Evolutionary conservation across 2,888 invertebrate genomes (phyloP).

Genomic region (Orthosia incerta): DNA sequence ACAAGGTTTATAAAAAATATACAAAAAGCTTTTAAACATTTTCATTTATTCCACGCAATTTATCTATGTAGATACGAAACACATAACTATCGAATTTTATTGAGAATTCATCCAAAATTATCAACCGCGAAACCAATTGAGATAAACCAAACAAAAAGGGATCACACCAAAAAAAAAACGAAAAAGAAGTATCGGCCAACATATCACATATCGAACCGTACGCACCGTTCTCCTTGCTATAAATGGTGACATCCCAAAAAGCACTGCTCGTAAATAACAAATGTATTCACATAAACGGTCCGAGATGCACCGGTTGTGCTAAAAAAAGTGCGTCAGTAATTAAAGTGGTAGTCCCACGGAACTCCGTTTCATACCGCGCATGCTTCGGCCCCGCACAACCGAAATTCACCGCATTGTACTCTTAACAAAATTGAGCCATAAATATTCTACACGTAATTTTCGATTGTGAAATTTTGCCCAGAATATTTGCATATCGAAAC

Average conservation of each 20-base stretch:
- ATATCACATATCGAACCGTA: constrained; percentile 73
- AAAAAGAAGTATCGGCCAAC: constrained; percentile 46
- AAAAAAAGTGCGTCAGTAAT: constrained; percentile 84
- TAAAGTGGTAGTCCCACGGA: constrained; percentile 81
- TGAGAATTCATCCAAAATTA: background rate
- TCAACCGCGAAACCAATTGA: constrained; percentile 11
- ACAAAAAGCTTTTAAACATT: background rate
- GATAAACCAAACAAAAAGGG: constrained; percentile 47
- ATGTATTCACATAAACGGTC: constrained; percentile 78
- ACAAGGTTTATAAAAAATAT: constrained; percentile 1
- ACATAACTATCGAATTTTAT: background rate
- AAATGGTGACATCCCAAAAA: constrained; percentile 86
- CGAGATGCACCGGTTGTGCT: constrained; percentile 74
- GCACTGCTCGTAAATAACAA: constrained; percentile 86
- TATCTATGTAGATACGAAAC: background rate
- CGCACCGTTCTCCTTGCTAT: constrained; percentile 75
- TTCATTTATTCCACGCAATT: constrained; percentile 9
- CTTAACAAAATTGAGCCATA: constrained; percentile 86
- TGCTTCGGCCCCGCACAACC: constrained; percentile 74
- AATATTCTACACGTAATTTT: constrained; percentile 87
- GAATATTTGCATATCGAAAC: constrained; percentile 80
- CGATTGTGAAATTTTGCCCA: constrained; percentile 80
- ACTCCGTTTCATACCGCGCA: constrained; percentile 78
- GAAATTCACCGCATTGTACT: constrained; percentile 82
- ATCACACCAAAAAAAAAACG: constrained; percentile 37